Percentiles rank a stretch among this genome's conserved stretches.
Evolutionary conservation across 2,797 vertebrate genomes (phyloP).

Genomic region (Staurois parvus): DNA sequence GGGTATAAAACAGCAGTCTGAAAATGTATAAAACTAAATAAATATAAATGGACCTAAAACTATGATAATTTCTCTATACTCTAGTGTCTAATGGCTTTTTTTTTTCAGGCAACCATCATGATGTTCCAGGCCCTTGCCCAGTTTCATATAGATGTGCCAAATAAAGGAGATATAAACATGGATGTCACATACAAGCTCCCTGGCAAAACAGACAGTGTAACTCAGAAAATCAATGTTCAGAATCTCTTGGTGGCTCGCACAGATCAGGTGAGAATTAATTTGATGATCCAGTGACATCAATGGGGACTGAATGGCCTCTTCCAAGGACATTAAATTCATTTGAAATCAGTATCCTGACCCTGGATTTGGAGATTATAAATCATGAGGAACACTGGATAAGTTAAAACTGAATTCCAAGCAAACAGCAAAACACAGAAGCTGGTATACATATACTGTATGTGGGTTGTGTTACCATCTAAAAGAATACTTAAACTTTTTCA

Average conservation of each 20-base stretch:
- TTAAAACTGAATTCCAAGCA: too few relatives aligned
- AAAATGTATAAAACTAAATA: too few relatives aligned
- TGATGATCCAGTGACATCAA: too few relatives aligned
- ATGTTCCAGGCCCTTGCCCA: conserved; percentile 85
- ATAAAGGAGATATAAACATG: conserved; percentile 71
- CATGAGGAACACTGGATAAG: not conserved
- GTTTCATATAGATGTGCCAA: conserved; percentile 70
- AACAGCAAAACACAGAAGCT: too few relatives aligned
- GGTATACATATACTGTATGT: too few relatives aligned
- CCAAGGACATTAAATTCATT: not conserved
- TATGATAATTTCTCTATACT: too few relatives aligned
- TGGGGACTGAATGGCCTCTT: not conserved
- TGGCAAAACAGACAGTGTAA: conserved; percentile 61
- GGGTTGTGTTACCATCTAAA: too few relatives aligned
- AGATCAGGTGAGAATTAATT: conserved; percentile 70
- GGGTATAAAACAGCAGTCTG: too few relatives aligned
- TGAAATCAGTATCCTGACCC: too few relatives aligned
- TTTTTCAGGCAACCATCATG: conserved; percentile 81
- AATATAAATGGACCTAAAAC: too few relatives aligned
- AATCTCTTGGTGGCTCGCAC: conserved; percentile 73
- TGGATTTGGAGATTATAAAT: too few relatives aligned
- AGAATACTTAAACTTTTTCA: too few relatives aligned
- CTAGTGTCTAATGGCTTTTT: not conserved
- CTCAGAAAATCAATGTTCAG: conserved; percentile 65
- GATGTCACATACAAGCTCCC: conserved; percentile 79